Evolutionary conservation across 1,140 invertebrate genomes (phyloP).

Genomic region (Melipona quadrifasciata): DNA sequence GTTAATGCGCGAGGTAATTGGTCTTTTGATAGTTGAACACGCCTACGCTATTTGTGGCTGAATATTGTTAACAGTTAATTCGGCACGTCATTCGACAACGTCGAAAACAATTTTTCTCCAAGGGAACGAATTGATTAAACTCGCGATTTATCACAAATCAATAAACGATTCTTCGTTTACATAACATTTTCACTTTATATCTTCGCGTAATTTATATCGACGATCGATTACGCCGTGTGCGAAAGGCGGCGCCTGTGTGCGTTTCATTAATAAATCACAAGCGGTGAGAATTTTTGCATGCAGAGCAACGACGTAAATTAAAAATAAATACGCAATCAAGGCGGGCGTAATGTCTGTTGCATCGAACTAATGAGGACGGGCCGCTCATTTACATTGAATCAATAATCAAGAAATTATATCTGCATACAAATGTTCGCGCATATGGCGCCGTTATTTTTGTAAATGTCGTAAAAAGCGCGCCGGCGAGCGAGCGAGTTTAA

Average conservation of each 20-base stretch:
- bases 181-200: conserved; percentile 8
- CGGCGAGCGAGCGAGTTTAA: neutral
- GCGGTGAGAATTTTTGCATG: conserved; percentile 13
- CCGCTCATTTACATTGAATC: conserved; percentile 39
- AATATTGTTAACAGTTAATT: too few species aligned
- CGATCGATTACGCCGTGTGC: conserved; percentile 1
- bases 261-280: conserved; percentile 33
- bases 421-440: conserved; percentile 16
- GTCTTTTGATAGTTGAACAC: too few species aligned
- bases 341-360: conserved; percentile 14
- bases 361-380: conserved; percentile 24
- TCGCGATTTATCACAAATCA: conserved; percentile 8
- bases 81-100: neutral
- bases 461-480: neutral
- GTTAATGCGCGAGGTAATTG: too few species aligned
- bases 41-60: too few species aligned
- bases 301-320: conserved; percentile 30
- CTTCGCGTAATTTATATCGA: neutral
- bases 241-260: neutral
- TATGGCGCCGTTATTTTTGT: conserved; percentile 14
- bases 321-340: conserved; percentile 43
- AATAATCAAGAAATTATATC: conserved; percentile 40
- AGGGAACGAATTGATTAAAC: neutral
- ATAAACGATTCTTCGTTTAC: neutral
- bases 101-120: neutral